Evolutionary conservation across 2,888 invertebrate species (phyloP).

Genomic region (Epirrhoe alternata): DNA sequence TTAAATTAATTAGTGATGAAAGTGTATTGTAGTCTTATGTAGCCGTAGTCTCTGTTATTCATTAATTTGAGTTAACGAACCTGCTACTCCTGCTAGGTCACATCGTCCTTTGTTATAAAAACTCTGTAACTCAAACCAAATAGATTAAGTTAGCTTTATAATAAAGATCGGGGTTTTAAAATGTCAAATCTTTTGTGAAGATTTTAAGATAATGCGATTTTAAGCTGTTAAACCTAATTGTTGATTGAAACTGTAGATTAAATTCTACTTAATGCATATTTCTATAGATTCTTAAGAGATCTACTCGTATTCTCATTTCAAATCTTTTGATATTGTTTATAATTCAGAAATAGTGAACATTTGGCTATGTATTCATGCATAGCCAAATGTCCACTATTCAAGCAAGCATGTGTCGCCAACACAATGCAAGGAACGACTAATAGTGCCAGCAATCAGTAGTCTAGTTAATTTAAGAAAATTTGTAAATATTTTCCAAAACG

Average conservation of each 20-base stretch:
- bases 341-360: not conserved
- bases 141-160: not conserved
- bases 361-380: no score
- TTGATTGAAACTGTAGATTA: slow-evolving; percentile 3
- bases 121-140: not conserved
- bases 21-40: not conserved
- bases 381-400: no score
- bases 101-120: not conserved
- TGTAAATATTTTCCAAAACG: no score
- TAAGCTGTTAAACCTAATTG: slow-evolving; percentile 7
- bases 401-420: no score
- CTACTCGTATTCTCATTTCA: not conserved
- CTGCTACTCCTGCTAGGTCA: not conserved
- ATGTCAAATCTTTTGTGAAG: slow-evolving; percentile 6
- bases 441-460: no score
- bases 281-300: not conserved
- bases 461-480: no score
- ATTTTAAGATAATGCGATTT: slow-evolving; percentile 4
- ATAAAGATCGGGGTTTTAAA: not conserved
- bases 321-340: not conserved
- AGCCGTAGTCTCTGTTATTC: not conserved
- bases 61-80: not conserved
- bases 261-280: not conserved
- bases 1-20: not conserved
- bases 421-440: no score